phyloP scores from a whole-genome alignment of 2,113 vertebrate genomes.

The Silurus asotus region DNA sequence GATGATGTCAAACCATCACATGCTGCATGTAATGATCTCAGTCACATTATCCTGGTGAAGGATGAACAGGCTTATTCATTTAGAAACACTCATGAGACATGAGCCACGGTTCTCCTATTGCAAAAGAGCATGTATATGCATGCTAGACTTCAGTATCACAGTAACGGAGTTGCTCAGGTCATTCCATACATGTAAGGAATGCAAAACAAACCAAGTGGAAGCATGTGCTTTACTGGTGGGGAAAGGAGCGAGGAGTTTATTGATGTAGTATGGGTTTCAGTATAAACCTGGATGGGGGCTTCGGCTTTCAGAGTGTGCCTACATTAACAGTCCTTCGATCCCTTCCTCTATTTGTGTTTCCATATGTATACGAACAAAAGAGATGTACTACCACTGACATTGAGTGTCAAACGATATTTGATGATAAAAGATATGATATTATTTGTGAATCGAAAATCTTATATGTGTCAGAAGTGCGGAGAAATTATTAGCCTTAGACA shows the following conservation, averaged over 20 bases:
- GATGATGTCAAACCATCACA: slow-evolving; percentile 40
- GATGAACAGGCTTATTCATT: slow-evolving; percentile 49
- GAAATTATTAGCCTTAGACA: not conserved
- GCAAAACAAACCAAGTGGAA: not conserved
- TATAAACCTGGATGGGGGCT: not conserved
- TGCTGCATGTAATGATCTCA: slow-evolving; percentile 17
- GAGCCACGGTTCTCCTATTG: not conserved
- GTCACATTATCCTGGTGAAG: slow-evolving; percentile 52
- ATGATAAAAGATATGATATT: not conserved
- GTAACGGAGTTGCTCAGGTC: not conserved
- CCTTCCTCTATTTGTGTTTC: no score
- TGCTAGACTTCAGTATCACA: not conserved
- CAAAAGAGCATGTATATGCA: not conserved
- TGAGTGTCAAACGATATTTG: not conserved
- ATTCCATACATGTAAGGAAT: not conserved
- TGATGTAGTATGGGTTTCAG: not conserved
- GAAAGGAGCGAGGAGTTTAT: not conserved
- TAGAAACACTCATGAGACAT: slow-evolving; percentile 26
- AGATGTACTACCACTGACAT: not conserved
- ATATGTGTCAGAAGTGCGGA: not conserved
- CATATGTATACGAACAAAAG: not conserved
- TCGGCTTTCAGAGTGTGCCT: not conserved
- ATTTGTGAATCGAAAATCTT: not conserved
- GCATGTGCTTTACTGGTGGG: not conserved
- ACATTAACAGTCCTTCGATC: no score